Evolutionary conservation across 1,140 invertebrate species (phyloP).

Genomic region (Eurytemora carolleeae): DNA sequence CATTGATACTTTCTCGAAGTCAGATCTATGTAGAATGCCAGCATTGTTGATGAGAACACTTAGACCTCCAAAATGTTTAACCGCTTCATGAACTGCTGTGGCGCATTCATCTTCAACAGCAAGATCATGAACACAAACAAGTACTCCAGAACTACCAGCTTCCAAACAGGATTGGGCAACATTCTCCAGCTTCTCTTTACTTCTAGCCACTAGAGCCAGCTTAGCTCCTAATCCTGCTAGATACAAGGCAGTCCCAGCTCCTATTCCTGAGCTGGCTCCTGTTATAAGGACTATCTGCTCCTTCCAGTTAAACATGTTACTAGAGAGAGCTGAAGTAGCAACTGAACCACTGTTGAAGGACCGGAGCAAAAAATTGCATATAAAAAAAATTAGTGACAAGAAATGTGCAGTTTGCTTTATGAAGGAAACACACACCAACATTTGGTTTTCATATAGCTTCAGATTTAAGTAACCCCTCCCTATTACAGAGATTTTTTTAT

Average conservation of each 20-base stretch:
- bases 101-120: not conserved
- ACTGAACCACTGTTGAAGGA: too few relatives aligned
- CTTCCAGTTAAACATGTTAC: not conserved
- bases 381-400: too few relatives aligned
- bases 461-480: too few relatives aligned
- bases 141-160: not conserved
- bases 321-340: too few relatives aligned
- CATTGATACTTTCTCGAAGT: not conserved
- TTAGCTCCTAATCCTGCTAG: conserved; percentile 8
- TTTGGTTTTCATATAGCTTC: too few relatives aligned
- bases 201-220: conserved; percentile 9
- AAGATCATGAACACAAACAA: not conserved
- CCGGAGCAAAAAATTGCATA: too few relatives aligned
- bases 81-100: not conserved
- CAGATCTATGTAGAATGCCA: conserved; percentile 1
- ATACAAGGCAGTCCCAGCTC: conserved; percentile 11
- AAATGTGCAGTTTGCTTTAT: too few relatives aligned
- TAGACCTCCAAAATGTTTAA: conserved; percentile 6
- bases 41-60: conserved; percentile 12
- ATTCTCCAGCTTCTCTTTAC: not conserved
- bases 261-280: conserved; percentile 15
- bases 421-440: too few relatives aligned
- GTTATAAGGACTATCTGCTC: conserved; percentile 10
- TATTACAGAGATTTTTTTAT: too few relatives aligned
- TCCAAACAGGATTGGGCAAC: not conserved